These are phyloP conservation scores for Poeciliopsis infans DNA, from an alignment of 2,797 vertebrate genomes.

Conservation along the genomic window DNA sequence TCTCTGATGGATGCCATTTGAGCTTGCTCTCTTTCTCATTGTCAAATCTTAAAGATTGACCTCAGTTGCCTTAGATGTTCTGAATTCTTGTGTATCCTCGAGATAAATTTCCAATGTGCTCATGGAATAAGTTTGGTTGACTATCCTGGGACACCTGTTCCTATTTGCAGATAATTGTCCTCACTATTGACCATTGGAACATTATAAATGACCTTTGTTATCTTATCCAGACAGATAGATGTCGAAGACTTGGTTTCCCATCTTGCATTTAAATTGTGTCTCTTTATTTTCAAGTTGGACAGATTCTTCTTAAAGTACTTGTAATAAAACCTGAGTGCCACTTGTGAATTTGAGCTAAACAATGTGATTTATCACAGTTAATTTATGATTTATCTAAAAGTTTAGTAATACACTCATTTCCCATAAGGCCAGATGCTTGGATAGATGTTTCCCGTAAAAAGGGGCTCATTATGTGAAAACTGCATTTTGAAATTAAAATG, in stretches of 20 bases:
- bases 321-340: neutral
- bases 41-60: neutral
- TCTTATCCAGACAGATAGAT: neutral
- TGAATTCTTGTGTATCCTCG: neutral
- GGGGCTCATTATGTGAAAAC: neutral
- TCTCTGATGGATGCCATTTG: neutral
- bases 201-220: neutral
- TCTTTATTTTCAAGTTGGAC: neutral
- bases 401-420: neutral
- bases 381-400: neutral
- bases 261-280: neutral
- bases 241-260: neutral
- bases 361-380: neutral
- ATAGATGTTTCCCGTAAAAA: neutral
- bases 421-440: neutral
- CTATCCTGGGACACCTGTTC: neutral
- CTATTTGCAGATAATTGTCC: neutral
- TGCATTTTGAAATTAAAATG: neutral
- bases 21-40: neutral
- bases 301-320: neutral
- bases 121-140: neutral
- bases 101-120: neutral
- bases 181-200: neutral
- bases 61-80: neutral
- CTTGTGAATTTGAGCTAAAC: neutral